These are phyloP conservation scores for Drosophila colorata DNA, from an alignment of 2,888 invertebrate species.

Conservation along the genomic window DNA sequence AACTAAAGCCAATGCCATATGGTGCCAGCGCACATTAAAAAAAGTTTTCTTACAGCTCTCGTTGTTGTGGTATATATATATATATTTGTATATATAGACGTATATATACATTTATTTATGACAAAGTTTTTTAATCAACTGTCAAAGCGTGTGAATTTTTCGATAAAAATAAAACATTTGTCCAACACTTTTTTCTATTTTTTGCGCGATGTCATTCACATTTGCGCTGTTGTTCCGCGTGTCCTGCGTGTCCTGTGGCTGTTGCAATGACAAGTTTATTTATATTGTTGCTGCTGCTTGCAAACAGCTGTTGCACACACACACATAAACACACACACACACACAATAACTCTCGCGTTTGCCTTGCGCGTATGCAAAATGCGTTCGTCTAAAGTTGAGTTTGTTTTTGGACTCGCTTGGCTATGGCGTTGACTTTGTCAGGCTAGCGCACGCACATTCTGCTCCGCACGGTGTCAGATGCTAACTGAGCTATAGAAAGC, in stretches of 20 bases:
- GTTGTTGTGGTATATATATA: constrained; percentile 11
- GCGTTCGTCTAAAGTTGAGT: constrained; percentile 5
- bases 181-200: constrained; percentile 13
- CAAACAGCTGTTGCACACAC: constrained; percentile 67
- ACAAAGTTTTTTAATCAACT: constrained; percentile 71
- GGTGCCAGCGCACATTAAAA: constrained; percentile 36
- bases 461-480: constrained; percentile 62
- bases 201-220: constrained; percentile 19
- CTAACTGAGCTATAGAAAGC: constrained; percentile 54
- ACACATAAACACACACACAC: constrained; percentile 9
- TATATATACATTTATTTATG: constrained; percentile 21
- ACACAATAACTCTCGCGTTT: not conserved
- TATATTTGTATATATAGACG: constrained; percentile 1
- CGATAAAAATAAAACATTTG: constrained; percentile 28
- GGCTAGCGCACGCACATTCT: constrained; percentile 65
- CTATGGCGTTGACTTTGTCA: constrained; percentile 9
- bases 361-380: constrained; percentile 3
- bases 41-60: constrained; percentile 21
- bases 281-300: constrained; percentile 20
- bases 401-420: constrained; percentile 6
- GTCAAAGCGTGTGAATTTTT: constrained; percentile 29
- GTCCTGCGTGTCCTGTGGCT: constrained; percentile 7
- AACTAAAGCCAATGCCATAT: constrained; percentile 56
- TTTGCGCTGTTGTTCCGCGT: constrained; percentile 11
- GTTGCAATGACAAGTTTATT: constrained; percentile 42